Evolutionary conservation across 2,888 invertebrate genomes (phyloP), one percentile per base, ranked within the genome.

Genomic region (Lasioglossum marginatum): DNA sequence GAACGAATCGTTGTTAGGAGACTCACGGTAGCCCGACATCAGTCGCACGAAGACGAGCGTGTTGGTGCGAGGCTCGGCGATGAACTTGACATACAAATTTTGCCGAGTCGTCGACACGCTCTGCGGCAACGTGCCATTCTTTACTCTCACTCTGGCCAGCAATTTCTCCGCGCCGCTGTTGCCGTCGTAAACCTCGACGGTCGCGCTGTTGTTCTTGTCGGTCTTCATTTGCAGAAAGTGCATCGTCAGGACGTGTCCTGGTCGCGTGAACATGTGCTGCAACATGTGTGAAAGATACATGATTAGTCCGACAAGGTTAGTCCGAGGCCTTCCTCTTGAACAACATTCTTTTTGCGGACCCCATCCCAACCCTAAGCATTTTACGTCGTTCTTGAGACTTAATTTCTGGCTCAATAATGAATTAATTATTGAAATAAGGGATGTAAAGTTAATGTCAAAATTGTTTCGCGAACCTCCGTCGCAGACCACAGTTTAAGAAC

Each of bases 61-160:
- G 93, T 97, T 97, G 12, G 97, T 97, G 88, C 97, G 96, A 12
- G 97, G 96, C 92, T 97, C 96, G 0, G 98, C 98, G 68, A 96
- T 96, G 93, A 98, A 98, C 92, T 97, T 96, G 34, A 99, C 96
- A 93, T 96, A 98, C 93, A 99, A 96, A 94, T 97, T 97, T 92
- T 98, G 97, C 85, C 97, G 96, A 0, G 97, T 97, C 5, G 98
- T 97, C 5, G 98, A 98, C 19, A 98, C 96, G 93, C 98, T 98
- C 94, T 99, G 98, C 0, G 98, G 98, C 92, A 98, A 96, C 0
- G 99, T 98, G 82, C 97, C 97, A 95, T 99, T 99, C 92, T 97
- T 96, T 75, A 99, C 97, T 79, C 96, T 96, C 94, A 98, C 97
- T 0, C 96, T 95, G 34, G 97, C 97, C 68, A 99, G 93, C 40